Percentiles rank a stretch among this genome's conserved stretches.
Evolutionary conservation across 2,888 invertebrate genomes (phyloP).

Genomic region (Ellobium chinense): DNA sequence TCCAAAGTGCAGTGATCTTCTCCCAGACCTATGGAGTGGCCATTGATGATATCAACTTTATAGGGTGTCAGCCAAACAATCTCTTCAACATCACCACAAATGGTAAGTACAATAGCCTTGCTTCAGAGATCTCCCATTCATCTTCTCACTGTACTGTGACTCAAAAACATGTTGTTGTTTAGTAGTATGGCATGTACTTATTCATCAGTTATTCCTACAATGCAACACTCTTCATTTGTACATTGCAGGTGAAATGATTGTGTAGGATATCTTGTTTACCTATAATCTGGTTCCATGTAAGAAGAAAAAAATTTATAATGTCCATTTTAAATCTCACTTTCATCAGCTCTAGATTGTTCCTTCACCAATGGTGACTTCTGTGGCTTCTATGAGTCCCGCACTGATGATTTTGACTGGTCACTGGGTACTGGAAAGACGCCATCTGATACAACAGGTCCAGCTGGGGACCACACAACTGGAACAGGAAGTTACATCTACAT

Average conservation of each 20-base stretch:
- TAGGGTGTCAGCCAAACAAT: constrained; percentile 62
- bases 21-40: constrained; percentile 61
- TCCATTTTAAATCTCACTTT: no score
- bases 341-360: constrained; percentile 66
- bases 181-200: no score
- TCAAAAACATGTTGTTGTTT: no score
- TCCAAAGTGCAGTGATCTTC: not conserved
- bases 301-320: no score
- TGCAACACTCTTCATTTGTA: no score
- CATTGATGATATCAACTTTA: constrained; percentile 69
- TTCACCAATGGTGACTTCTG: constrained; percentile 71
- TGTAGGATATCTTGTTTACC: no score
- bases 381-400: constrained; percentile 65
- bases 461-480: constrained; percentile 74
- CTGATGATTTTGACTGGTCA: constrained; percentile 74
- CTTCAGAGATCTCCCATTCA: not conserved
- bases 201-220: no score
- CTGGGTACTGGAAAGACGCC: constrained; percentile 62
- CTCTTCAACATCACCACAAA: constrained; percentile 3
- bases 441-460: constrained; percentile 70
- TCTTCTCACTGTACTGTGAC: no score
- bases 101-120: not conserved
- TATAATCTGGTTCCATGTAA: no score
- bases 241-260: no score
- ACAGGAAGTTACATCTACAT: constrained; percentile 74